Percentiles rank a stretch among this genome's conserved stretches.
phyloP scores from a whole-genome alignment of 1,140 invertebrate species.

The Euwallacea similis region DNA sequence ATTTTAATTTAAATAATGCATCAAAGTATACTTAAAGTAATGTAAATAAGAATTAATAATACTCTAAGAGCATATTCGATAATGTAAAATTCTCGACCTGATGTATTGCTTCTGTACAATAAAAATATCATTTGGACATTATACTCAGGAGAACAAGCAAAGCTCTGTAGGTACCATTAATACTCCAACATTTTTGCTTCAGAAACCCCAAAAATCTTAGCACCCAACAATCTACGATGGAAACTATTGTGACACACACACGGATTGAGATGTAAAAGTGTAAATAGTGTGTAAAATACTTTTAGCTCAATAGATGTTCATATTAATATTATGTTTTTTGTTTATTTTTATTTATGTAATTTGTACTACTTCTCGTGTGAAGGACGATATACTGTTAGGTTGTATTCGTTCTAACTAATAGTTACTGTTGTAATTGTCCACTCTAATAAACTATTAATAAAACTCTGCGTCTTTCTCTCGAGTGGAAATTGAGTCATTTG shows the following conservation, averaged over 20 bases:
- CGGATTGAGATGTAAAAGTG: slow-evolving; percentile 45
- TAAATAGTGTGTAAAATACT: slow-evolving; percentile 52
- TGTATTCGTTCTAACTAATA: slow-evolving; percentile 49
- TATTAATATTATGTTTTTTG: slow-evolving; percentile 37
- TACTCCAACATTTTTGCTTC: too few species aligned
- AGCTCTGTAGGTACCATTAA: too few species aligned
- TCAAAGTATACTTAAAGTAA: too few species aligned
- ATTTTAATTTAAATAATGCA: too few species aligned
- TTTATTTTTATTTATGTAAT: slow-evolving; percentile 52
- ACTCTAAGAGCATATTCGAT: background rate
- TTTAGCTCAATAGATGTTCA: slow-evolving; percentile 47
- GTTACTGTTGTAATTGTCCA: slow-evolving; percentile 54
- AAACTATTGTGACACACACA: background rate
- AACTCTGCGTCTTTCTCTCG: background rate
- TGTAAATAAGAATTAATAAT: too few species aligned
- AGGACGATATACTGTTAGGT: slow-evolving; percentile 46
- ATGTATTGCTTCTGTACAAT: slow-evolving; percentile 1
- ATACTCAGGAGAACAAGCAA: too few species aligned
- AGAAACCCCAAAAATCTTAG: too few species aligned
- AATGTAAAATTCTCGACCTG: slow-evolving; percentile 23
- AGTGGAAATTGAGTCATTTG: too few species aligned
- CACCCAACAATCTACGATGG: too few species aligned
- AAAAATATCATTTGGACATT: too few species aligned
- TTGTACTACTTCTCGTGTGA: slow-evolving; percentile 47
- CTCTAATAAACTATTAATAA: slow-evolving; percentile 52